Percentiles rank a stretch among this genome's conserved stretches.
These are phyloP conservation scores for Eolophus roseicapilla DNA, from an alignment of 2,113 vertebrate genomes.

Conservation along the genomic window DNA sequence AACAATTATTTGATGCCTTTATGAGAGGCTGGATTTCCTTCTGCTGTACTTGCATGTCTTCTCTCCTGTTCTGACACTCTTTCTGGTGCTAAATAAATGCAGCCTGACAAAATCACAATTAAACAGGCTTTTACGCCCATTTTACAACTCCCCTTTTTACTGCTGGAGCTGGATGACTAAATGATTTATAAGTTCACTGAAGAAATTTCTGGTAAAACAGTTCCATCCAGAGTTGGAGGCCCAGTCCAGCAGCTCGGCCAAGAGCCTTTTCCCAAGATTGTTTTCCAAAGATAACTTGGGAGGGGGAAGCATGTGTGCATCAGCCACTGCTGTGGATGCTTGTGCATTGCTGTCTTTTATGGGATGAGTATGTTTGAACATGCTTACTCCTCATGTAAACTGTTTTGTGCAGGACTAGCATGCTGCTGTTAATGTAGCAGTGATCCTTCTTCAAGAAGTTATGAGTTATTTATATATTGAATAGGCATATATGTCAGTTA, in stretches of 20 bases:
- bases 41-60: not conserved
- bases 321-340: not conserved
- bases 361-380: not conserved
- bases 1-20: not conserved
- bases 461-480: slow-evolving; percentile 6
- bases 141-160: not conserved
- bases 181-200: not conserved
- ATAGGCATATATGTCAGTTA: slow-evolving; percentile 14
- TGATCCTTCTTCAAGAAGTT: not conserved
- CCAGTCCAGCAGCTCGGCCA: not conserved
- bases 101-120: not conserved
- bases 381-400: not conserved
- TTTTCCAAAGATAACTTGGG: not conserved
- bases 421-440: not conserved
- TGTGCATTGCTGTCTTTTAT: not conserved
- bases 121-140: not conserved
- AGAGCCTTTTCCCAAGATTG: not conserved
- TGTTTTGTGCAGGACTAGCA: not conserved
- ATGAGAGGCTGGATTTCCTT: not conserved
- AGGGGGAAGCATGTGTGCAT: not conserved
- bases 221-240: not conserved
- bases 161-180: not conserved
- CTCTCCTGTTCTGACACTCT: not conserved
- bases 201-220: not conserved
- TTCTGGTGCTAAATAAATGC: not conserved